These are phyloP conservation scores for Drymodes brunneopygia DNA, from an alignment of 2,113 vertebrate genomes.

Conservation along the genomic window DNA sequence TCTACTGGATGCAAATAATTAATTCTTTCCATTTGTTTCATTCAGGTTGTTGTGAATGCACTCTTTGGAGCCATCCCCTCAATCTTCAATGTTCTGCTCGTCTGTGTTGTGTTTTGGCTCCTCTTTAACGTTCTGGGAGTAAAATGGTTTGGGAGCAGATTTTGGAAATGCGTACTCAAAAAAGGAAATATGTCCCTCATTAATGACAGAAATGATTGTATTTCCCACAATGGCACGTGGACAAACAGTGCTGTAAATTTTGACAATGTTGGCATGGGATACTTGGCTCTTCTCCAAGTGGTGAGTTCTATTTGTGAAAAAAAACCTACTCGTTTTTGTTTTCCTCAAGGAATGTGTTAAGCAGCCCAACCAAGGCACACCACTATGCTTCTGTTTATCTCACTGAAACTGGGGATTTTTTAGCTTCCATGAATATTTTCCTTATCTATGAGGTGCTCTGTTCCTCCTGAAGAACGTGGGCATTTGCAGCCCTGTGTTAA, in stretches of 20 bases:
- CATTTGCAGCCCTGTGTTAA: background rate
- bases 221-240: background rate
- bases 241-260: constrained; percentile 63
- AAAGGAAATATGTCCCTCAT: fast-evolving
- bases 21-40: background rate
- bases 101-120: constrained; percentile 79
- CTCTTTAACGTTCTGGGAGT: constrained; percentile 76
- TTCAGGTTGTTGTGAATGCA: constrained; percentile 75
- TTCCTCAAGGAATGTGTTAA: background rate
- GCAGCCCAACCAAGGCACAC: background rate
- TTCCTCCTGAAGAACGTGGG: background rate
- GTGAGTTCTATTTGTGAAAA: constrained; percentile 64
- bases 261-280: constrained; percentile 71
- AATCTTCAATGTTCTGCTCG: constrained; percentile 74
- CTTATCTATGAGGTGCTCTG: background rate
- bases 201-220: background rate
- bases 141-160: constrained; percentile 59
- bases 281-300: constrained; percentile 76
- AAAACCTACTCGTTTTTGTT: background rate
- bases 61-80: constrained; percentile 74
- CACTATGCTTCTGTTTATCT: background rate
- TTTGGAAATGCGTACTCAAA: constrained; percentile 38
- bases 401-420: background rate
- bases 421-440: background rate
- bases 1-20: background rate